Conservation (phyloP, 2,888 invertebrate genomes). For the Exocentrus adspersus region DNA sequence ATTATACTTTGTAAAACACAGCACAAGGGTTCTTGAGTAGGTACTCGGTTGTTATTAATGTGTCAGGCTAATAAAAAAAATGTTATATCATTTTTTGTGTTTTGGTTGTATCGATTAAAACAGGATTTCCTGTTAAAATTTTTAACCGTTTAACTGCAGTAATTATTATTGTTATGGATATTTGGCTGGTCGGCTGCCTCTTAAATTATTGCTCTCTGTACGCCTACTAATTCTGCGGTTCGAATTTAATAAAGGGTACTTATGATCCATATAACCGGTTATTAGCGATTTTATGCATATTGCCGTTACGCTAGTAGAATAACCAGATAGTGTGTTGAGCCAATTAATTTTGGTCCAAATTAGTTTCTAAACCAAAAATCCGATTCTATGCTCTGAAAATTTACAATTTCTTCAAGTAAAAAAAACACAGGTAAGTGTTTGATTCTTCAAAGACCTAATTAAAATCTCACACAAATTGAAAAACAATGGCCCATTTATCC, state of each 20-base stretch:
- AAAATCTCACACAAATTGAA: constrained; percentile 47
- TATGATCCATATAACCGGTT: neutral
- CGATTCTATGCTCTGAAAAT: too few relatives aligned
- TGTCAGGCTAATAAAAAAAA: too few relatives aligned
- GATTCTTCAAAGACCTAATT: constrained; percentile 28
- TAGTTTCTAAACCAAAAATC: too few relatives aligned
- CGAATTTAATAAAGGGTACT: constrained; percentile 16
- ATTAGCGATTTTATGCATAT: constrained; percentile 8
- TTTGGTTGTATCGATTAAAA: too few relatives aligned
- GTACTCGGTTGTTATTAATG: too few relatives aligned
- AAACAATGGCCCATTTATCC: constrained; percentile 53
- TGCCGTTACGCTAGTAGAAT: neutral
- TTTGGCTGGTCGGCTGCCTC: constrained; percentile 5
- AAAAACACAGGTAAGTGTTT: neutral
- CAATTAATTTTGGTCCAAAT: too few relatives aligned
- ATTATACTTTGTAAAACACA: too few relatives aligned
- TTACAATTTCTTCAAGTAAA: neutral
- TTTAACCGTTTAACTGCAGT: neutral
- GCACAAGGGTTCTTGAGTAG: too few relatives aligned
- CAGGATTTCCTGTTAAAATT: neutral
- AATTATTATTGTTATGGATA: neutral
- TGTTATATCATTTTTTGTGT: too few relatives aligned
- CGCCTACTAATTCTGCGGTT: constrained; percentile 4
- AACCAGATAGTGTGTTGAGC: neutral
- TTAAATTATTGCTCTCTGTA: neutral